Base-by-base conservation (phyloP, 2,888 invertebrate species). In the Hybos culiciformis region DNA sequence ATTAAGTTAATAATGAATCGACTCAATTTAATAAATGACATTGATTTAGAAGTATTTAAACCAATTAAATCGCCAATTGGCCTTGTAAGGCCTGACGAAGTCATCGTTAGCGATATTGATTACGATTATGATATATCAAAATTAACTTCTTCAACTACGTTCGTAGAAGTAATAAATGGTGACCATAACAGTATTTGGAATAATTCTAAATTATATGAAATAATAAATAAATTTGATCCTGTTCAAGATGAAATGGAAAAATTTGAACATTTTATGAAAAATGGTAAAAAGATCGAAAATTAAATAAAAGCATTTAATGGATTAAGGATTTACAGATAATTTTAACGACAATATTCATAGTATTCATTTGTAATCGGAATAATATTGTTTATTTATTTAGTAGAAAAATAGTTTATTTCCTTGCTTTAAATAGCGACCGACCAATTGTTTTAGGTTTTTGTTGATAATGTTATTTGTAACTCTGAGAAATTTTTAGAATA, bases 161-260 rank as follows among this genome's bases (percentile, higher is more conserved):
- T 71, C 1, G 66, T 83, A 0, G 72, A 75, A 52, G 72, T 70
- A 37, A 66, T 81, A n/a, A 80, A 82, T 54, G 85, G 84, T 9
- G 79, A 80, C 56, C 85, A 86, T 54, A 59, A 72, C 0, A 75
- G 75, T 31, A 80, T 85, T 53, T 56, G 84, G 50, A 76, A 81
- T 12, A 80, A 77, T 53, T 69, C 72, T 39, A 73, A 74, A 51
- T 65, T 77, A 40, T 72, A 77, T 1, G 71, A 77, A 50, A 69
- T 78, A 21, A 77, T 82, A 37, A 80, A 80, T 47, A 62, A 62
- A 24, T 56, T 59, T 26, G 61, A 66, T 55, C 66, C 67, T 19
- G 44, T 51, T 12, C 42, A 57, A 2, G 39, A 57, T 41, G 61
- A 62, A 23, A 59, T 63, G 42, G 61, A 60, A 39, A 51, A 46